Evolutionary conservation across 1,140 invertebrate species (phyloP).

Genomic region (Wasmannia auropunctata): DNA sequence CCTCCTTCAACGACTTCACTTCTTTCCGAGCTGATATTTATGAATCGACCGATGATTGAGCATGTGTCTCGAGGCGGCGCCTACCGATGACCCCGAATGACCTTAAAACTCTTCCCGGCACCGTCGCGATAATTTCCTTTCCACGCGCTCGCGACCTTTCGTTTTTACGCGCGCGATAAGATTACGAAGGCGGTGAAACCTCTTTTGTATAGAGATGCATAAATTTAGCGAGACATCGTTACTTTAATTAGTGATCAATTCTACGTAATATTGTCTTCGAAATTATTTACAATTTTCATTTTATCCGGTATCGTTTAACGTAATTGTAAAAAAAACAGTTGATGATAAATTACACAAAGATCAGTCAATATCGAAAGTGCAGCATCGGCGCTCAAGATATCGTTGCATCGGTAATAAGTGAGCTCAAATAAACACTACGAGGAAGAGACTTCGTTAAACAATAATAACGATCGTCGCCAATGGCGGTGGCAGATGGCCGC

Average conservation of each 20-base stretch:
- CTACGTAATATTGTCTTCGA: not conserved
- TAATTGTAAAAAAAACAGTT: not conserved
- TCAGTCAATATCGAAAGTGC: not conserved
- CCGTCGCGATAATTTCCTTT: slow-evolving; percentile 43
- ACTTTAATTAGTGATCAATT: not conserved
- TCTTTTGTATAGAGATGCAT: not conserved
- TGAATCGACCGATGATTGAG: slow-evolving; percentile 53
- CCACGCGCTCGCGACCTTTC: slow-evolving; percentile 19
- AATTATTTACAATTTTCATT: not conserved
- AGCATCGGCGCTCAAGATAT: not conserved
- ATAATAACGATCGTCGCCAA: slow-evolving; percentile 40
- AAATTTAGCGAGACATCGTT: not conserved
- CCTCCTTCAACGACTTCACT: slow-evolving; percentile 27
- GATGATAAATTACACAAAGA: not conserved
- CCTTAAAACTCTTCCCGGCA: slow-evolving; percentile 22
- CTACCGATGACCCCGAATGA: slow-evolving; percentile 27
- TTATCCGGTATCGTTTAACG: not conserved
- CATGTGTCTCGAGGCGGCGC: slow-evolving; percentile 38
- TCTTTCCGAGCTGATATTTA: slow-evolving; percentile 62
- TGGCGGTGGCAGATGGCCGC: slow-evolving; percentile 57
- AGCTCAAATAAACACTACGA: not conserved
- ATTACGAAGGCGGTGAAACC: slow-evolving; percentile 1
- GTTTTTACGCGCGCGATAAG: slow-evolving; percentile 19
- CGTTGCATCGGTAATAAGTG: not conserved
- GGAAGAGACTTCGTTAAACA: slow-evolving; percentile 36